phyloP scores from a whole-genome alignment of 2,113 vertebrate species.

The Nothoprocta pentlandii region DNA sequence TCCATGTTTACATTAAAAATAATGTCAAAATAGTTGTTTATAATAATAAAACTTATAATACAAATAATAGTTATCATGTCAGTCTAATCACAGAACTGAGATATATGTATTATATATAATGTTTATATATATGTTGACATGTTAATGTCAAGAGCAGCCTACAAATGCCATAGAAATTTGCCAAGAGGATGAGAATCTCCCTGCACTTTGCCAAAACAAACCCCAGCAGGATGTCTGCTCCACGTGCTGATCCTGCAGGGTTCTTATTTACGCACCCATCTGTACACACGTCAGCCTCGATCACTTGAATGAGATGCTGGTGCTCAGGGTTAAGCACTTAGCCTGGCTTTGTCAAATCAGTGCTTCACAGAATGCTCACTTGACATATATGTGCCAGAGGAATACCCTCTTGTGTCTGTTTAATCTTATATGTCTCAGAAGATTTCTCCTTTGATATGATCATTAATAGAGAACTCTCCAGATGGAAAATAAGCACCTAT shows the following conservation, averaged over 20 bases:
- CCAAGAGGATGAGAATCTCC: not conserved
- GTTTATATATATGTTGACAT: not conserved
- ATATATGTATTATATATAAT: too few relatives aligned
- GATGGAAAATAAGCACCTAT: not conserved
- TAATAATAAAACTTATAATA: not conserved
- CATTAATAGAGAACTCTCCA: not conserved
- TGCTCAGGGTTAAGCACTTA: not conserved
- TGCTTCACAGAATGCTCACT: not conserved
- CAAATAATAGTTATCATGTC: not conserved
- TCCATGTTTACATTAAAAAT: not conserved
- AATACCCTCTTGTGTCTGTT: not conserved
- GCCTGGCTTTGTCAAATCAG: not conserved
- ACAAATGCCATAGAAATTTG: not conserved
- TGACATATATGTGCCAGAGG: not conserved
- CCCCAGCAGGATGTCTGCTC: not conserved
- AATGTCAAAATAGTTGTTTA: not conserved
- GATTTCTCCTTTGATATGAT: not conserved
- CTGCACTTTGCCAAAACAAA: not conserved
- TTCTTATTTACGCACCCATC: not conserved
- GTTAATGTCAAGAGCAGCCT: not conserved
- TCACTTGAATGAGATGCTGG: not conserved
- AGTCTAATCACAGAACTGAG: not conserved
- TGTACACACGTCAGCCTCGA: accelerated
- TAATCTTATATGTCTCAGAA: not conserved
- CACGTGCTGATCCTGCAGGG: accelerated